phyloP scores from a whole-genome alignment of 2,113 vertebrate species.

The Callorhinus ursinus region DNA sequence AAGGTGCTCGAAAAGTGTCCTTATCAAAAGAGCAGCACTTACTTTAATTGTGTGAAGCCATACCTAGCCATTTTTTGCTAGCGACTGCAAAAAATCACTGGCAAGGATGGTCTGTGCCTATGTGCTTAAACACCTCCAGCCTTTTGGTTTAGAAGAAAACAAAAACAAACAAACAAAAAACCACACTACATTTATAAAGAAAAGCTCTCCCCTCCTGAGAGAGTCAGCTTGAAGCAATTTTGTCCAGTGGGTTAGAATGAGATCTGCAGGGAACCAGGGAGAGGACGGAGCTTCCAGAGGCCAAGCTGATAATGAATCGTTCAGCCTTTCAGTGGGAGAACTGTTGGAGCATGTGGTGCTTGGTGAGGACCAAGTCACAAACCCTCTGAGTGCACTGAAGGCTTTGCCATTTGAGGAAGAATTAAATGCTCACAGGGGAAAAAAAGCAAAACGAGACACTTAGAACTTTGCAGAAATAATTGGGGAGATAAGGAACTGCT shows the following conservation, averaged over 20 bases:
- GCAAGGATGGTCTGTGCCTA: not conserved
- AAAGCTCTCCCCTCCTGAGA: not conserved
- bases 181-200: not conserved
- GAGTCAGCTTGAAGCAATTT: not conserved
- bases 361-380: not conserved
- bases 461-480: not conserved
- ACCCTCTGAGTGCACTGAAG: not conserved
- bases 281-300: not conserved
- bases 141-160: not conserved
- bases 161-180: not conserved
- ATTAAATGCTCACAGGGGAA: conserved; percentile 1
- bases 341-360: not conserved
- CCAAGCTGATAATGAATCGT: not conserved
- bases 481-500: not conserved
- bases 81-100: not conserved
- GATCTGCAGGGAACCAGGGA: not conserved
- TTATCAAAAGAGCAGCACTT: not conserved
- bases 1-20: not conserved
- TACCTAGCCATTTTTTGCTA: not conserved
- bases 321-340: not conserved
- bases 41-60: not conserved
- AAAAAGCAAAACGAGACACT: not conserved
- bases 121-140: not conserved
- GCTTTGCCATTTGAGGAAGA: not conserved
- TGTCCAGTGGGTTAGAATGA: not conserved